A percentile compares a stretch with the other conserved stretches of the same genome.
These are phyloP conservation scores for Meteorus cinctellus DNA, from an alignment of 2,888 invertebrate genomes.

Conservation along the genomic window DNA sequence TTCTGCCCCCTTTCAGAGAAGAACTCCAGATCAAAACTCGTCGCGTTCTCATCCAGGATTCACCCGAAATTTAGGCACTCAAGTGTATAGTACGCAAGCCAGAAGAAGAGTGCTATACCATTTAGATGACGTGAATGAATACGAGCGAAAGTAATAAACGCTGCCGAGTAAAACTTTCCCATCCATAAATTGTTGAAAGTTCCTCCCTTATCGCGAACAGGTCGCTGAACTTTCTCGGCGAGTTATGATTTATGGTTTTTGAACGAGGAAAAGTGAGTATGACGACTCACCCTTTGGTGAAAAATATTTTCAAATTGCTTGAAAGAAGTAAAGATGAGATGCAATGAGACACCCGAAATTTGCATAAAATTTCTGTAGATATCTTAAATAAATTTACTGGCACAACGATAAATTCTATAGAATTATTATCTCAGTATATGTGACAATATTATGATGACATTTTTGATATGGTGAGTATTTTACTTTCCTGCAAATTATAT, in stretches of 20 bases:
- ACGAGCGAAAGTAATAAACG: constrained; percentile 62
- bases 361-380: not conserved
- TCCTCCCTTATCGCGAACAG: constrained; percentile 57
- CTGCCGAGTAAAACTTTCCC: constrained; percentile 55
- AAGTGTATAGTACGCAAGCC: constrained; percentile 24
- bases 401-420: too few species aligned
- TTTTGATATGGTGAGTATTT: too few species aligned
- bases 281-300: constrained; percentile 1
- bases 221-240: constrained; percentile 55
- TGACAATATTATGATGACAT: too few species aligned
- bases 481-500: too few species aligned
- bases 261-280: constrained; percentile 14
- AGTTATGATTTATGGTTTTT: constrained; percentile 56
- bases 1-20: not conserved
- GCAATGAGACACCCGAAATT: not conserved
- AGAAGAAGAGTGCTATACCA: constrained; percentile 38
- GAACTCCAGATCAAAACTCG: constrained; percentile 26
- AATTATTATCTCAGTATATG: too few species aligned
- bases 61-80: constrained; percentile 38
- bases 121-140: constrained; percentile 56
- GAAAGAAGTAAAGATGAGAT: constrained; percentile 3
- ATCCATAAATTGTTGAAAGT: constrained; percentile 62
- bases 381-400: too few species aligned
- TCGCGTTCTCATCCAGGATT: constrained; percentile 32
- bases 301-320: constrained; percentile 47